Conservation (phyloP, 1,140 invertebrate genomes). For the Drosophila ambigua region DNA sequence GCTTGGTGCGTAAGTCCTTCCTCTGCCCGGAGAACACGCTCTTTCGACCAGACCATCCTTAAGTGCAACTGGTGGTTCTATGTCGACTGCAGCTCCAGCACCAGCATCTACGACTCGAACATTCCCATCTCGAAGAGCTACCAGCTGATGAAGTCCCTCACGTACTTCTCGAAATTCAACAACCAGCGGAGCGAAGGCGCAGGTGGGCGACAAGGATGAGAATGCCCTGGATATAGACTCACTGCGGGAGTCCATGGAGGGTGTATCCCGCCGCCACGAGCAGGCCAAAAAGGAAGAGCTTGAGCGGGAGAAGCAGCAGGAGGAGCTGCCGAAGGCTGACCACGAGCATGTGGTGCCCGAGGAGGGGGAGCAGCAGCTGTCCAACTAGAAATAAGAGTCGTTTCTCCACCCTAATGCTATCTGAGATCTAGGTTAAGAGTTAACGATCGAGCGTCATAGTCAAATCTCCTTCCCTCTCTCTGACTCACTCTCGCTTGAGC, state of each 20-base stretch:
- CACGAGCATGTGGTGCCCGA: conserved; percentile 65
- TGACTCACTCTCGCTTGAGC: conserved; percentile 40
- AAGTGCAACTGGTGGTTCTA: conserved; percentile 97
- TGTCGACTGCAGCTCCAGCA: conserved; percentile 93
- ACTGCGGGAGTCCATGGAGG: conserved; percentile 74
- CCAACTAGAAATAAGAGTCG: conserved; percentile 54
- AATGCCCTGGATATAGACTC: conserved; percentile 71
- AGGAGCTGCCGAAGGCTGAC: conserved; percentile 51
- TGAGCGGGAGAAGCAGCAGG: conserved; percentile 19
- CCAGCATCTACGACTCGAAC: conserved; percentile 92
- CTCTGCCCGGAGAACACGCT: conserved; percentile 94
- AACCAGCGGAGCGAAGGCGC: conserved; percentile 50
- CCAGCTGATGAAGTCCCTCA: conserved; percentile 94
- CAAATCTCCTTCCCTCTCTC: conserved; percentile 36
- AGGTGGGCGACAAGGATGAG: conserved; percentile 65
- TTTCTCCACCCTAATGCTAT: conserved; percentile 56
- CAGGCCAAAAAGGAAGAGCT: conserved; percentile 57
- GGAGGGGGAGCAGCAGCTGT: conserved; percentile 58
- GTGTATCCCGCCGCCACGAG: conserved; percentile 62
- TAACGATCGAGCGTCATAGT: conserved; percentile 74
- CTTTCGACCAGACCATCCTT: conserved; percentile 94
- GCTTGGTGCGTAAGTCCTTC: conserved; percentile 94
- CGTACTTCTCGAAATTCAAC: conserved; percentile 92
- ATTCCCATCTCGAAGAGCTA: conserved; percentile 95
- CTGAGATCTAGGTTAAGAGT: conserved; percentile 75